These are phyloP conservation scores for Lasioglossum marginatum DNA, from an alignment of 2,888 invertebrate species.

Conservation along the genomic window DNA sequence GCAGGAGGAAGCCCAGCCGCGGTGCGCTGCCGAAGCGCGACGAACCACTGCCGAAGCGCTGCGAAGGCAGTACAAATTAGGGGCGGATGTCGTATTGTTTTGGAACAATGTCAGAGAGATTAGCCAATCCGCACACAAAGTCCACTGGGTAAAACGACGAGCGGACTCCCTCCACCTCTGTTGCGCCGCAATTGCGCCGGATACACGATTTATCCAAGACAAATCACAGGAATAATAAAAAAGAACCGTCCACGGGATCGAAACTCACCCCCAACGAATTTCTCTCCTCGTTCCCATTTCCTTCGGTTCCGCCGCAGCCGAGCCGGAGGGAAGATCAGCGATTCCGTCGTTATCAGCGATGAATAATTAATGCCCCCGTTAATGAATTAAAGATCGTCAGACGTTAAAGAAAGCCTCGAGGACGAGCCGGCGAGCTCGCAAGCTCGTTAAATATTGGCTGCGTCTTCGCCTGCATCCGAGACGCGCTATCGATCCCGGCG, in stretches of 20 bases:
- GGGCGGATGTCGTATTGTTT: conserved; percentile 75
- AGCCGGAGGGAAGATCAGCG: conserved; percentile 50
- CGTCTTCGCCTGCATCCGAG: conserved; percentile 25
- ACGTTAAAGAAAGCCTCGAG: conserved; percentile 52
- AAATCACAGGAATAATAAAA: conserved; percentile 37
- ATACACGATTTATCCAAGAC: conserved; percentile 56
- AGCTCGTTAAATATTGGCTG: conserved; percentile 58
- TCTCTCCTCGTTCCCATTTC: not conserved
- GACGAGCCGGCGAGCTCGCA: conserved; percentile 26
- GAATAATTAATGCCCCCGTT: conserved; percentile 68
- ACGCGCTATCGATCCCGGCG: conserved; percentile 29
- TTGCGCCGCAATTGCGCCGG: not conserved
- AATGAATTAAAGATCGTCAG: conserved; percentile 68
- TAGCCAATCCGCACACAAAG: conserved; percentile 65
- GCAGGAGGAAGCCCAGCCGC: conserved; percentile 22
- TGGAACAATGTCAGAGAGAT: conserved; percentile 79
- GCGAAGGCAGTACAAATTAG: conserved; percentile 73
- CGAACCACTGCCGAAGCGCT: not conserved
- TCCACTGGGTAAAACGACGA: conserved; percentile 37
- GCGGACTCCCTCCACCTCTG: not conserved
- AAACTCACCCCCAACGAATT: not conserved
- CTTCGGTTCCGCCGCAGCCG: not conserved
- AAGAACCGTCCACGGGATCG: conserved; percentile 19
- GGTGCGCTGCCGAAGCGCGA: not conserved
- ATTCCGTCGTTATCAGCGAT: conserved; percentile 63